These are phyloP conservation scores for Tonatia bakeri DNA, from an alignment of 2,113 vertebrate species.

Conservation along the genomic window DNA sequence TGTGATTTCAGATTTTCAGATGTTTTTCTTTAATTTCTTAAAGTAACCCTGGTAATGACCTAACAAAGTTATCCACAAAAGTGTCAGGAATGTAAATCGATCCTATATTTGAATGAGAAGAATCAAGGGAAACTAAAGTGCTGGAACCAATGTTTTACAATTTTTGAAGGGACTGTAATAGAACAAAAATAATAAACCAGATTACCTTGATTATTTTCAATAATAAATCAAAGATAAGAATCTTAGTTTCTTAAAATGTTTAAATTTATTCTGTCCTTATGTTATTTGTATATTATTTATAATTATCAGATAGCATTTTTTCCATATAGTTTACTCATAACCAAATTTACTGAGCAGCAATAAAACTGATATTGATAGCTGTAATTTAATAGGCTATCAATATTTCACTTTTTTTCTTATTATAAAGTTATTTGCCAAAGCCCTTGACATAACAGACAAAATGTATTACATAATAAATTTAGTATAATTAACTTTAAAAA, in stretches of 20 bases:
- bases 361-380: not conserved
- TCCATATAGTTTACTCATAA: not conserved
- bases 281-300: not conserved
- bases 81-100: not conserved
- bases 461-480: not conserved
- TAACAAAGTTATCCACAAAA: not conserved
- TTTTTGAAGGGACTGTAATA: not conserved
- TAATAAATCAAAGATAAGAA: not conserved
- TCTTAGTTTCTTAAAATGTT: not conserved
- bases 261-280: not conserved
- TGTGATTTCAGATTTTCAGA: not conserved
- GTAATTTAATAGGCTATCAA: not conserved
- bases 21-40: not conserved
- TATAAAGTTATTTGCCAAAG: not conserved
- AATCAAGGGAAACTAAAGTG: not conserved
- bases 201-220: not conserved
- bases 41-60: not conserved
- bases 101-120: not conserved
- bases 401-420: not conserved
- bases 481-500: not conserved
- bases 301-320: not conserved
- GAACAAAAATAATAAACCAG: not conserved
- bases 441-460: not conserved
- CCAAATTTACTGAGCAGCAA: not conserved
- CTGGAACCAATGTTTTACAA: not conserved